A percentile compares a stretch with the other conserved stretches of the same genome.
Conservation (phyloP, 2,113 vertebrate species). For the Eublepharis macularius region DNA sequence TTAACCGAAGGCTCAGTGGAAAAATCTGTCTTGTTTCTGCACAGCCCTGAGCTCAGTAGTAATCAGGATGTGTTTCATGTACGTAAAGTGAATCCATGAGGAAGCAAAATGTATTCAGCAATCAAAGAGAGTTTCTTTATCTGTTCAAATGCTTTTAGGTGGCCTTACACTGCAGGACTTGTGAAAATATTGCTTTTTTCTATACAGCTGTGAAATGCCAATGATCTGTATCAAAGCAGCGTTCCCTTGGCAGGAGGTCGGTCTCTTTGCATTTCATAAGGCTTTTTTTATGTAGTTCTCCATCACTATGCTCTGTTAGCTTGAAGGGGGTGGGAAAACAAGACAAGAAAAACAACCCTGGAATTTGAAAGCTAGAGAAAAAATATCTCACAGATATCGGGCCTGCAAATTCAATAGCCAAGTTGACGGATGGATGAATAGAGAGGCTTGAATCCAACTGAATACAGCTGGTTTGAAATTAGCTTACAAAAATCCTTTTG, state of each 20-base stretch:
- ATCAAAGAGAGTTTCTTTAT: neutral
- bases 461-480: slow-evolving; percentile 19
- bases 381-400: slow-evolving; percentile 37
- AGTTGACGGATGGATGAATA: slow-evolving; percentile 50
- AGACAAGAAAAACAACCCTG: slow-evolving; percentile 62
- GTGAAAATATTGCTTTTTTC: slow-evolving; percentile 53
- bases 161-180: slow-evolving; percentile 41
- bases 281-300: slow-evolving; percentile 32
- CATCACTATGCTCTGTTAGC: slow-evolving; percentile 54
- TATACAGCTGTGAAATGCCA: slow-evolving; percentile 59
- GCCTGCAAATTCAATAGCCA: slow-evolving; percentile 38
- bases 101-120: slow-evolving; percentile 3
- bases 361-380: slow-evolving; percentile 55
- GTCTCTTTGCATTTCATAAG: slow-evolving; percentile 43
- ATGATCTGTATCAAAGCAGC: slow-evolving; percentile 54
- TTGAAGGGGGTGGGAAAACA: neutral
- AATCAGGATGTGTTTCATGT: slow-evolving; percentile 16
- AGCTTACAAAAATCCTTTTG: slow-evolving; percentile 11
- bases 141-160: slow-evolving; percentile 29
- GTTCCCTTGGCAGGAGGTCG: slow-evolving; percentile 39
- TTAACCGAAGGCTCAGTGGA: neutral
- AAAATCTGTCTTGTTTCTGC: slow-evolving; percentile 12
- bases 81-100: slow-evolving; percentile 40
- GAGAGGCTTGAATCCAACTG: slow-evolving; percentile 46
- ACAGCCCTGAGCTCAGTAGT: slow-evolving; percentile 6